Evolutionary conservation across 1,140 invertebrate species (phyloP).

Genomic region (Zaprionus camerounensis): DNA sequence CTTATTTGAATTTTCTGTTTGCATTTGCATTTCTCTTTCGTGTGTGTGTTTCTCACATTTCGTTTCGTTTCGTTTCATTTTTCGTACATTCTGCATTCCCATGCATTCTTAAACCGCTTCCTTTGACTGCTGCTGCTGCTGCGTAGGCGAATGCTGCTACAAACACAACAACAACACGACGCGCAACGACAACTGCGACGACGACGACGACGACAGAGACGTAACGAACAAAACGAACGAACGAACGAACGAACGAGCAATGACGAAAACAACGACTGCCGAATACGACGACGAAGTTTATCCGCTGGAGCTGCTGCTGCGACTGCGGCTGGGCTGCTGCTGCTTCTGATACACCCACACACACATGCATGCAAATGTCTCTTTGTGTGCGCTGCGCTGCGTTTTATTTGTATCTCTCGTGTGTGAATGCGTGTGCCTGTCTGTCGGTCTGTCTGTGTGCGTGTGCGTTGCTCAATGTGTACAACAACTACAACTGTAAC

Average conservation of each 20-base stretch:
- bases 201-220: slow-evolving; percentile 1
- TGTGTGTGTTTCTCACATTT: slow-evolving; percentile 29
- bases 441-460: no score
- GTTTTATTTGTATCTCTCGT: slow-evolving; percentile 32
- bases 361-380: slow-evolving; percentile 58
- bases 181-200: slow-evolving; percentile 12
- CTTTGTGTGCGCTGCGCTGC: slow-evolving; percentile 27
- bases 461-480: slow-evolving; percentile 31
- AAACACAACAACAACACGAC: slow-evolving; percentile 22
- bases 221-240: slow-evolving; percentile 39
- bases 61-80: slow-evolving; percentile 24
- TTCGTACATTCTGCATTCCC: slow-evolving; percentile 49
- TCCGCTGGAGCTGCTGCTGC: slow-evolving; percentile 55
- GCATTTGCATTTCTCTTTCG: slow-evolving; percentile 53
- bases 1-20: slow-evolving; percentile 50
- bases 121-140: slow-evolving; percentile 44
- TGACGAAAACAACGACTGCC: slow-evolving; percentile 24
- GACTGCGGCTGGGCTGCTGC: slow-evolving; percentile 24
- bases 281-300: slow-evolving; percentile 54
- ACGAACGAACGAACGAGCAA: slow-evolving; percentile 43
- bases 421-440: slow-evolving; percentile 18
- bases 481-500: slow-evolving; percentile 51
- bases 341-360: slow-evolving; percentile 57
- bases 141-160: slow-evolving; percentile 69
- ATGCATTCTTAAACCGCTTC: slow-evolving; percentile 58